Evolutionary conservation across 2,113 vertebrate species (phyloP), one percentile per base, ranked within the genome.

Genomic region (Sitta europaea): DNA sequence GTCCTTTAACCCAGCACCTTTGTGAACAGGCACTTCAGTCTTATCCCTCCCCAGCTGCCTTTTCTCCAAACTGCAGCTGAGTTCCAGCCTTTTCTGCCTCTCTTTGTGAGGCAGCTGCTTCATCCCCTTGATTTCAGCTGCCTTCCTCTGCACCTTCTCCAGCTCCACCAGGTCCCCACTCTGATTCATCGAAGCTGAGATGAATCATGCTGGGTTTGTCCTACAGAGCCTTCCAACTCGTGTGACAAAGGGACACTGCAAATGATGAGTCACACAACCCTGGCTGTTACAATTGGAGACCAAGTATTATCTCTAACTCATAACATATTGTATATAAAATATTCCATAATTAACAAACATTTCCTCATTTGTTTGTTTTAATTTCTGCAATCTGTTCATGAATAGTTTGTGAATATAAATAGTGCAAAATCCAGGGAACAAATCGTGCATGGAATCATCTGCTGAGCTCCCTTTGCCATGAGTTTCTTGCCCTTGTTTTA

Each of bases 341-440:
- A 86, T 80, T 66, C 38, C 33, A 57, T 38, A 74, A 84, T 38
- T 81, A 92, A 74, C 43, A 92, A 67, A 48, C 2, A 2, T 71
- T 83, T 96, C 67, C 58, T 62, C 18, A 7, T 83, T 92, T 92
- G n/a, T 75, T 48, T 85, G 48, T 90, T 91, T 95, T 62, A 88
- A 63, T 77, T 90, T 84, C 75, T 93, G 25, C 78, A 92, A 24
- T 89, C 86, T 92, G 68, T 29, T 91, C 22, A 43, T 18, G 14
- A 71, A 48, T 33, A 67, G 51, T 77, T 89, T 92, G 36, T 75
- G 65, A 90, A 77, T 27, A 59, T 19, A 84, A 96, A 85, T 23
- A 3, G 42, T 68, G 47, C 8, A 73, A 90, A 95, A 92, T 27
- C 24, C 28, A 76, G 43, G 18, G 80, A 75, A 91, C 29, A 70